Conservation (phyloP, 1,140 invertebrate species). For the Formica selysi region DNA sequence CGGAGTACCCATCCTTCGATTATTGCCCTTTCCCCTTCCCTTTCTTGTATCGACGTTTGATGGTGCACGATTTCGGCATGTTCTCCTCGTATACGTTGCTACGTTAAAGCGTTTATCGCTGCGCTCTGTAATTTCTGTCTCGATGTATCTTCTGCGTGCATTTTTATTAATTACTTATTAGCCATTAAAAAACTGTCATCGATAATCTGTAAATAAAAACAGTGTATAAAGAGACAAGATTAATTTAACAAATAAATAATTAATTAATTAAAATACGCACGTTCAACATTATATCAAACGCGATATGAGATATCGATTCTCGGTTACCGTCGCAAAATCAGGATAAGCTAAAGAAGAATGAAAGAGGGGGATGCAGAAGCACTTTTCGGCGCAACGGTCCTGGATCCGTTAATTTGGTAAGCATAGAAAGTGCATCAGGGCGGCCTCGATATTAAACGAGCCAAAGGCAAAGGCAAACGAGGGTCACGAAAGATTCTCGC, state of each 20-base stretch:
- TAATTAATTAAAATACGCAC: slow-evolving; percentile 4
- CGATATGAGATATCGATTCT: slow-evolving; percentile 22
- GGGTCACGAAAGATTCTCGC: neutral
- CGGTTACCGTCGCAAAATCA: neutral
- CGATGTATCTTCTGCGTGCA: neutral
- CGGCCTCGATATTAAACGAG: slow-evolving; percentile 63
- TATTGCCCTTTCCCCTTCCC: neutral
- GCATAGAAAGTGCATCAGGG: slow-evolving; percentile 67
- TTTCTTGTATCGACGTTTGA: neutral
- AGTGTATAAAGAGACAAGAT: too few relatives aligned
- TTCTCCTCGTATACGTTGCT: neutral
- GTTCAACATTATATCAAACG: neutral
- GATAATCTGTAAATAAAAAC: too few relatives aligned
- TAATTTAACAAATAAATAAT: too few relatives aligned
- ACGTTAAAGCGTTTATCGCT: neutral
- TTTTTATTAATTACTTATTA: neutral
- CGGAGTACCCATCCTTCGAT: slow-evolving; percentile 12
- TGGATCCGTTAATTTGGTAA: slow-evolving; percentile 80
- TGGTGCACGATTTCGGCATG: neutral
- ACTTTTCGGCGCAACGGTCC: slow-evolving; percentile 61
- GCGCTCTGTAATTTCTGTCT: neutral
- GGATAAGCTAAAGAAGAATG: slow-evolving; percentile 9
- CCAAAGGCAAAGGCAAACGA: slow-evolving; percentile 29
- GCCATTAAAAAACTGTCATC: too few relatives aligned
- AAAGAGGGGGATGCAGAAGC: neutral